Evolutionary conservation across 1,140 invertebrate species (phyloP).

Genomic region (Drosophila neocordata): DNA sequence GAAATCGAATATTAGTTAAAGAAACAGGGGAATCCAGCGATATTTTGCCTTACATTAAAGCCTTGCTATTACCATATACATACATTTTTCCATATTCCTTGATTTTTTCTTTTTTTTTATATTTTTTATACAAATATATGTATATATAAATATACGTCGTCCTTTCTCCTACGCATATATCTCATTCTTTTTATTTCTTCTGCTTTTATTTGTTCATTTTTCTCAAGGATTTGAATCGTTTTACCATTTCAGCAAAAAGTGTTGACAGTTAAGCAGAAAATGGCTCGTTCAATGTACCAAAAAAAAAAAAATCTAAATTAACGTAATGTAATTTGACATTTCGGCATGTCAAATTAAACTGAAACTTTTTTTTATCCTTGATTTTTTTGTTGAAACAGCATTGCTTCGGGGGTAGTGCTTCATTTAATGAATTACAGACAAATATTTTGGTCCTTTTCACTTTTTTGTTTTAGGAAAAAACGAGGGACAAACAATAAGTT

Average conservation of each 20-base stretch:
- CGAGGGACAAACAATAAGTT: neutral
- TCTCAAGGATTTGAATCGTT: slow-evolving; percentile 6
- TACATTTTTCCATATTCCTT: neutral
- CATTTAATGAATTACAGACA: slow-evolving; percentile 54
- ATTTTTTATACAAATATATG: neutral
- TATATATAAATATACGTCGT: neutral
- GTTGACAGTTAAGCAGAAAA: slow-evolving; percentile 36
- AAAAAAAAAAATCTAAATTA: slow-evolving; percentile 58
- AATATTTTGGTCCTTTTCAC: slow-evolving; percentile 40
- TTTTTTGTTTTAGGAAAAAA: slow-evolving; percentile 5
- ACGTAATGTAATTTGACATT: slow-evolving; percentile 76
- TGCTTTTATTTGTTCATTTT: neutral
- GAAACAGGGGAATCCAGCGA: no score
- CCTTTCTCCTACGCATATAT: neutral
- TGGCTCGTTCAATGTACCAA: slow-evolving; percentile 10
- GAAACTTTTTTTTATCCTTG: slow-evolving; percentile 50
- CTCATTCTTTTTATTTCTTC: slow-evolving; percentile 8
- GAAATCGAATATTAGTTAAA: no score
- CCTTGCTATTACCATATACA: no score
- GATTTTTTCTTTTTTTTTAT: neutral
- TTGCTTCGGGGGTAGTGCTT: slow-evolving; percentile 20
- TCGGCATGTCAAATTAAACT: slow-evolving; percentile 61
- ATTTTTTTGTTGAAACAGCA: slow-evolving; percentile 18
- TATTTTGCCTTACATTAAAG: no score
- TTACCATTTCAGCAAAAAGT: slow-evolving; percentile 22